A percentile compares a stretch with the other conserved stretches of the same genome.
phyloP scores from a whole-genome alignment of 1,140 invertebrate genomes.

The Drosophila dunni region DNA sequence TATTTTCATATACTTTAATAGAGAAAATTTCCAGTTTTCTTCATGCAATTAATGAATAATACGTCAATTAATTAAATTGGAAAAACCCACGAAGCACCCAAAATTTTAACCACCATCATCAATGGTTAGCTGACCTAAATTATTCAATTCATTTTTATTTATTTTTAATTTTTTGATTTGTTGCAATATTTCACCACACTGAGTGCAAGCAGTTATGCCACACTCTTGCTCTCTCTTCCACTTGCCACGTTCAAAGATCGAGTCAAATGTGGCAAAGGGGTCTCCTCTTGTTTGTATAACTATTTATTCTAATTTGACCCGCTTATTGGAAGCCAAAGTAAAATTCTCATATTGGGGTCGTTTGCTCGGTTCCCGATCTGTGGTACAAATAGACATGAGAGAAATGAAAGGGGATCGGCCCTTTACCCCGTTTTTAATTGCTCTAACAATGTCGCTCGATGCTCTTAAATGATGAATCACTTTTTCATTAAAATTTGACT shows the following conservation, averaged over 20 bases:
- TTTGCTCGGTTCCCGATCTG: slow-evolving; percentile 18
- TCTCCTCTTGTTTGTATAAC: slow-evolving; percentile 78
- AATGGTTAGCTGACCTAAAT: slow-evolving; percentile 74
- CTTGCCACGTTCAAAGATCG: slow-evolving; percentile 14
- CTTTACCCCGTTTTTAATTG: slow-evolving; percentile 71
- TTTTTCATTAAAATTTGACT: slow-evolving; percentile 84
- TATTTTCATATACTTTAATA: slow-evolving; percentile 76
- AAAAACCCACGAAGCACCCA: slow-evolving; percentile 31
- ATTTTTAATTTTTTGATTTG: slow-evolving; percentile 84
- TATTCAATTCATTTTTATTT: slow-evolving; percentile 84
- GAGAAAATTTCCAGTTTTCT: slow-evolving; percentile 31
- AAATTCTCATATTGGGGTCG: slow-evolving; percentile 45
- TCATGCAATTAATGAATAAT: slow-evolving; percentile 72
- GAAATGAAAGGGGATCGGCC: slow-evolving; percentile 39
- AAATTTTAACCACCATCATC: slow-evolving; percentile 35
- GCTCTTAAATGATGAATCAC: slow-evolving; percentile 82
- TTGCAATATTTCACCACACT: slow-evolving; percentile 63
- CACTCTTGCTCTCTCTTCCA: neutral
- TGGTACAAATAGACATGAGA: slow-evolving; percentile 1
- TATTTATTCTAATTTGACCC: slow-evolving; percentile 84
- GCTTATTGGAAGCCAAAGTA: slow-evolving; percentile 61
- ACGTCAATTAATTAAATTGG: slow-evolving; percentile 69
- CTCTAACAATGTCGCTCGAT: slow-evolving; percentile 54
- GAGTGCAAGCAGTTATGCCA: slow-evolving; percentile 3
- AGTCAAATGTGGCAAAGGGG: slow-evolving; percentile 27